A percentile compares a stretch with the other conserved stretches of the same genome.
These are phyloP conservation scores for Coelopa frigida DNA, from an alignment of 1,140 invertebrate species.

Conservation along the genomic window DNA sequence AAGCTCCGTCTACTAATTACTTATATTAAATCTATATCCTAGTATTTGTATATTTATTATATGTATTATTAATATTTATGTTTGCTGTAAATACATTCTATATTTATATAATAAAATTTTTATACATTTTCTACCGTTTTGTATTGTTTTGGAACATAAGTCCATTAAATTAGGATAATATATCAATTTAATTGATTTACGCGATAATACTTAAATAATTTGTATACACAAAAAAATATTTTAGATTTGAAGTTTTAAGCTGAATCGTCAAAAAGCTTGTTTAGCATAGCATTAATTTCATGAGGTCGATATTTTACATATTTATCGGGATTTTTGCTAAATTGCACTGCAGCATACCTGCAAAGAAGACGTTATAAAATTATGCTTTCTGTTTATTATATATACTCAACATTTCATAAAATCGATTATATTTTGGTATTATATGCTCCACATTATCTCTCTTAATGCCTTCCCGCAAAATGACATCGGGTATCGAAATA, in stretches of 20 bases:
- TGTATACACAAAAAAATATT: neutral
- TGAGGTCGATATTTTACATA: slow-evolving; percentile 88
- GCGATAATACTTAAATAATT: too few relatives aligned
- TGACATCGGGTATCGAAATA: slow-evolving; percentile 88
- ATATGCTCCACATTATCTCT: slow-evolving; percentile 79
- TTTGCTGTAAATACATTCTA: slow-evolving; percentile 6
- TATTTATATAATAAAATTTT: slow-evolving; percentile 1
- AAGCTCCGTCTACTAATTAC: slow-evolving; percentile 41
- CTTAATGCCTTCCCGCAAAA: slow-evolving; percentile 73
- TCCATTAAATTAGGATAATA: slow-evolving; percentile 8
- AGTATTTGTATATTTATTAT: slow-evolving; percentile 11
- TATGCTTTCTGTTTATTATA: neutral
- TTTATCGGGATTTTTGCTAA: slow-evolving; percentile 90
- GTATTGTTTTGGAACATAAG: slow-evolving; percentile 11
- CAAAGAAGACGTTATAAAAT: slow-evolving; percentile 12
- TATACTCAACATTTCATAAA: slow-evolving; percentile 58
- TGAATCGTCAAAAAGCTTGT: slow-evolving; percentile 77
- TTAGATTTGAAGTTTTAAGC: slow-evolving; percentile 20
- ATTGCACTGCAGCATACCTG: slow-evolving; percentile 63
- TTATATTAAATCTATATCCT: slow-evolving; percentile 25
- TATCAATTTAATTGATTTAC: too few relatives aligned
- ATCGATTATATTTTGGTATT: slow-evolving; percentile 73
- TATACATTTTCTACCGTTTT: neutral
- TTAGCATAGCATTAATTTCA: slow-evolving; percentile 69
- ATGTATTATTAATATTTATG: neutral